Conservation (phyloP, 2,113 vertebrate species). For the Glaucomys volans region DNA sequence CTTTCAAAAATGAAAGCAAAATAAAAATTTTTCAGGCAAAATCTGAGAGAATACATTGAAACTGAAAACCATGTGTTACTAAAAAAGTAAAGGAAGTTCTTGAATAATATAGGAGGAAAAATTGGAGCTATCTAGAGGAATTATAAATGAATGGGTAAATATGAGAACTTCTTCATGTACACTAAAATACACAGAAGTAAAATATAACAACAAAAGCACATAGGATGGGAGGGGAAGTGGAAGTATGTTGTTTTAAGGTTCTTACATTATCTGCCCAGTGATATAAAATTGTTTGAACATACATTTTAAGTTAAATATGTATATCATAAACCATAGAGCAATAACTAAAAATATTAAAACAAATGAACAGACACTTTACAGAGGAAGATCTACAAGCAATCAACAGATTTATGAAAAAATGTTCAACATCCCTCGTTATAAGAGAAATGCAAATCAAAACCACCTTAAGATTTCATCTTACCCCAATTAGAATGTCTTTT, state of each 20-base stretch:
- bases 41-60: background rate
- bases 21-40: background rate
- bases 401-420: too few species aligned
- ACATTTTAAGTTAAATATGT: slow-evolving; percentile 27
- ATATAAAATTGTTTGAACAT: slow-evolving; percentile 3
- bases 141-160: background rate
- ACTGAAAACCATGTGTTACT: background rate
- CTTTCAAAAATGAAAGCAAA: slow-evolving; percentile 46
- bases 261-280: background rate
- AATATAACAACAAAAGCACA: slow-evolving; percentile 23
- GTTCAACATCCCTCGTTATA: too few species aligned
- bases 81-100: background rate
- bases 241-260: background rate
- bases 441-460: too few species aligned
- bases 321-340: background rate
- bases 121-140: background rate
- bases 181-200: background rate
- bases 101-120: background rate
- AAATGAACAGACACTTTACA: too few species aligned
- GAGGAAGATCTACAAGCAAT: too few species aligned
- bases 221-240: background rate
- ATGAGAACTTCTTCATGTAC: background rate
- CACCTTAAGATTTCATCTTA: too few species aligned
- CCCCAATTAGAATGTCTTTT: too few species aligned
- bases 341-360: background rate